Percentiles rank a stretch among this genome's conserved stretches.
Conservation (phyloP, 2,888 invertebrate species). For the Xanthia icteritia region DNA sequence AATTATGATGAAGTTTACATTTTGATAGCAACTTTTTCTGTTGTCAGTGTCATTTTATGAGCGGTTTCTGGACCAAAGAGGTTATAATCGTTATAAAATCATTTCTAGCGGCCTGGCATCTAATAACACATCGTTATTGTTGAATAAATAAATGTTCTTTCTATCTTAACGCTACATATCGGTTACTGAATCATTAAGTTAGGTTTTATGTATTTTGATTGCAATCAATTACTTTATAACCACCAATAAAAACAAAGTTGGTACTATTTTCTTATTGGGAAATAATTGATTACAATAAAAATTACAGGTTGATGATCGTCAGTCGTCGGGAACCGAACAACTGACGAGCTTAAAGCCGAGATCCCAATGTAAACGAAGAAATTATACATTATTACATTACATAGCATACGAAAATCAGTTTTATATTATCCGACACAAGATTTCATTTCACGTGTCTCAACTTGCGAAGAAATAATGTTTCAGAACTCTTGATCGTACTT, state of each 20-base stretch:
- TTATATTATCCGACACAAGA: neutral
- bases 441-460: neutral
- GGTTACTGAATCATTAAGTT: slow-evolving; percentile 43
- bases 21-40: slow-evolving; percentile 21
- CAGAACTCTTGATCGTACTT: neutral
- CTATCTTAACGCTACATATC: slow-evolving; percentile 50
- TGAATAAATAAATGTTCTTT: slow-evolving; percentile 59
- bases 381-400: too few species aligned
- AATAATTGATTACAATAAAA: slow-evolving; percentile 23
- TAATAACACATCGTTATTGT: slow-evolving; percentile 39
- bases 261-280: neutral
- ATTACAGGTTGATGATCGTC: neutral
- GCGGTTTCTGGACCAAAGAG: slow-evolving; percentile 40
- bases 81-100: slow-evolving; percentile 15
- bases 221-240: slow-evolving; percentile 10
- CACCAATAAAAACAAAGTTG: neutral
- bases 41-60: neutral
- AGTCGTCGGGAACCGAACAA: neutral
- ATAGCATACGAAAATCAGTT: too few species aligned
- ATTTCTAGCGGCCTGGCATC: slow-evolving; percentile 51
- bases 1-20: slow-evolving; percentile 15
- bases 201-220: slow-evolving; percentile 11
- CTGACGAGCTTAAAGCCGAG: slow-evolving; percentile 15
- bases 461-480: neutral
- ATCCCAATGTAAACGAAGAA: slow-evolving; percentile 28